These are phyloP conservation scores for Drosophila mauritiana DNA, from an alignment of 1,140 invertebrate genomes.

Conservation along the genomic window DNA sequence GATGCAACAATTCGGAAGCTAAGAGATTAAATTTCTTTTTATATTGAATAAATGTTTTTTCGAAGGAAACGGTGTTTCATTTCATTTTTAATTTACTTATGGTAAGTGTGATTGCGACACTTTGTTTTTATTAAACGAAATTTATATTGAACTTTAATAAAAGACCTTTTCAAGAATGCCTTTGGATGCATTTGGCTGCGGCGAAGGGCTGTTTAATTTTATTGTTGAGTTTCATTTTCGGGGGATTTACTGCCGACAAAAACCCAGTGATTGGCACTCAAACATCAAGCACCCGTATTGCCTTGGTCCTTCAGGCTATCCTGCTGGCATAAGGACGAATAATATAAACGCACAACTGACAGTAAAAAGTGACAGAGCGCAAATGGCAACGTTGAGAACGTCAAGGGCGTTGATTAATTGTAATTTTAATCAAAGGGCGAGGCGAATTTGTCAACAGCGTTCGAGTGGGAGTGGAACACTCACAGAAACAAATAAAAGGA, in stretches of 20 bases:
- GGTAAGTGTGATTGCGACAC: not conserved
- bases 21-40: constrained; percentile 29
- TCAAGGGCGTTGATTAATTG: constrained; percentile 65
- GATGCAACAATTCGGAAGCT: constrained; percentile 1
- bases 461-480: not conserved
- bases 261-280: constrained; percentile 46
- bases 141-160: not conserved
- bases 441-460: constrained; percentile 34
- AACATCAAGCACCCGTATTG: constrained; percentile 25
- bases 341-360: constrained; percentile 39
- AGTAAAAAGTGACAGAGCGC: constrained; percentile 41
- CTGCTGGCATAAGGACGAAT: constrained; percentile 13
- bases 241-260: constrained; percentile 13
- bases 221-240: constrained; percentile 21
- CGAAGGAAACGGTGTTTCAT: not conserved
- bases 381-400: constrained; percentile 34
- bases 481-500: constrained; percentile 26
- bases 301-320: constrained; percentile 8
- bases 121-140: too few relatives aligned
- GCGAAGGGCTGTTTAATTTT: constrained; percentile 5
- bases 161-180: not conserved
- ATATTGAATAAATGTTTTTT: constrained; percentile 39
- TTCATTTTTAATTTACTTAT: not conserved
- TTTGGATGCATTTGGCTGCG: constrained; percentile 3
- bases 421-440: constrained; percentile 58